phyloP scores from a whole-genome alignment of 2,797 vertebrate species.

The Acropternis orthonyx region DNA sequence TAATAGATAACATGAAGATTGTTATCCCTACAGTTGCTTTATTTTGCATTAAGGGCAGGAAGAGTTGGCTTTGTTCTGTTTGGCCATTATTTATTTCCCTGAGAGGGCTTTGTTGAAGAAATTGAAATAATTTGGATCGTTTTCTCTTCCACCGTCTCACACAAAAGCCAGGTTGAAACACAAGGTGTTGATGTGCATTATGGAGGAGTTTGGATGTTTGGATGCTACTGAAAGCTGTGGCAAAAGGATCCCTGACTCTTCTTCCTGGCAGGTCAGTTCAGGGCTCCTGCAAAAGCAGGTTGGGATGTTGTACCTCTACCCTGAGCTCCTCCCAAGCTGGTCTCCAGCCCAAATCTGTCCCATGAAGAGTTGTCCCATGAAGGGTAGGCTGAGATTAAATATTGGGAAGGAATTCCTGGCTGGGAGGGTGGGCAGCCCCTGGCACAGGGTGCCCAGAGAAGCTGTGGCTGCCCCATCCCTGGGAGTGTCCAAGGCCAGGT shows the following conservation, averaged over 20 bases:
- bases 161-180: background rate
- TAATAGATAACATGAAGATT: background rate
- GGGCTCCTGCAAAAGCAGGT: background rate
- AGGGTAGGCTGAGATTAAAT: background rate
- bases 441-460: background rate
- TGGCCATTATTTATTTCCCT: background rate
- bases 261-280: background rate
- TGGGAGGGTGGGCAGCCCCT: background rate
- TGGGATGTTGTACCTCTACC: background rate
- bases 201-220: background rate
- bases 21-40: background rate
- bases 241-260: background rate
- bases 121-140: background rate
- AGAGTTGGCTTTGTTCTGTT: background rate
- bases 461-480: background rate
- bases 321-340: background rate
- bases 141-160: background rate
- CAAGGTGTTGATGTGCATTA: accelerated
- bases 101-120: background rate
- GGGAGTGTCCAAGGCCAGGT: accelerated
- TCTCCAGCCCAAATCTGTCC: background rate
- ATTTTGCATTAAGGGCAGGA: background rate
- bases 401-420: background rate
- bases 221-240: background rate
- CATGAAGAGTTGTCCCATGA: too few species aligned